Evolutionary conservation across 2,888 invertebrate genomes (phyloP), one percentile per base, ranked within the genome.

Genomic region (Teleiodes luculella): DNA sequence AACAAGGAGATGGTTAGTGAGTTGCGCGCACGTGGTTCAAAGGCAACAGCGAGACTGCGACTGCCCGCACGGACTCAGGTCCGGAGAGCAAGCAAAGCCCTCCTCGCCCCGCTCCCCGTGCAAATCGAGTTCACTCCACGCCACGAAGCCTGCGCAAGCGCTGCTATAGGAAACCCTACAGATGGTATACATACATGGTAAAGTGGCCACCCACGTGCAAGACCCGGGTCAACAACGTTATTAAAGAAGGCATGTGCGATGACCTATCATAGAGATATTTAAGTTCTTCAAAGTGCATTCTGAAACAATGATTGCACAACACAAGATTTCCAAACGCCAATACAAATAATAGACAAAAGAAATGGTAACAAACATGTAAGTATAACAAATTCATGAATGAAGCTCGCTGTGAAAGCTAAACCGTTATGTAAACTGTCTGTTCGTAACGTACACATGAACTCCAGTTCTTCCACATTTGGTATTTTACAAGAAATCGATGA

Each of bases 51-150:
- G 67, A 76, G 75, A 88, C 87, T 86, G 81, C n/a, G 62, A 68
- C 57, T 50, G 50, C 37, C 33, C n/a, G 24, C 8, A 1, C 11
- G 28, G 24, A n/a, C 7, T 11, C 28, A 11, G 45, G 2, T 8
- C 3, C 43, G 43, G 20, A 16, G 46, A 39, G 39, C 39, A 39
- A 39, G 33, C 33, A 14, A 13, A 2, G 46, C 28, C 62, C 61
- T 59, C 72, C 67, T 70, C 43, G 54, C 58, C 57, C 5, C 54
- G 57, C 51, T 62, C 62, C 61, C 60, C 72, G 67, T 71, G 80
- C 78, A 73, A 83, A 84, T 80, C 76, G 75, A 79, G 82, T 80
- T 81, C 78, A 78, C 69, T 72, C 68, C 70, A 70, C 67, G 72
- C 67, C 61, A 59, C 51, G 61, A 63, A 61, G 55, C 56, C 59